Evolutionary conservation across 2,113 vertebrate genomes (phyloP).

Genomic region (Vulpes vulpes): DNA sequence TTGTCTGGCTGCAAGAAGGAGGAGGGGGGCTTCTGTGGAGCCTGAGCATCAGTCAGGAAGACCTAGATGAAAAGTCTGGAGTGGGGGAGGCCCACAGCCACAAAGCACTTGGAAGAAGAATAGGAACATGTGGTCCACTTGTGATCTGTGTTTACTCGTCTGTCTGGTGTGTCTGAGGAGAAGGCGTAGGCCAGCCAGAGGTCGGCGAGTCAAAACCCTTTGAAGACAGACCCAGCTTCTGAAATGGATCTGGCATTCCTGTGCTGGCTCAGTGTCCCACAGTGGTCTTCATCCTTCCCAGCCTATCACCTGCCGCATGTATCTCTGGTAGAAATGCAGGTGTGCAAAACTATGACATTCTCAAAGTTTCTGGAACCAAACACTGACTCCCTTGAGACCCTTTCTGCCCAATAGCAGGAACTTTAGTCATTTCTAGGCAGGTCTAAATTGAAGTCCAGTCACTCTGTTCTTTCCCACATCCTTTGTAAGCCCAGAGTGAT

Average conservation of each 20-base stretch:
- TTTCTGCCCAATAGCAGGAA: background rate
- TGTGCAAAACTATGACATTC: background rate
- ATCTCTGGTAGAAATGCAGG: background rate
- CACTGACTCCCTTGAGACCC: background rate
- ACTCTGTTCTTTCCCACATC: background rate
- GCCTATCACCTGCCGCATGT: conserved; percentile 16
- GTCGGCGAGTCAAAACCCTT: conserved; percentile 73
- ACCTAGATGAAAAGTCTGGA: conserved; percentile 17
- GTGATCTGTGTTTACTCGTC: conserved; percentile 79
- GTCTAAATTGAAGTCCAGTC: background rate
- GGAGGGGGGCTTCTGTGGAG: background rate
- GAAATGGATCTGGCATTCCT: conserved; percentile 54
- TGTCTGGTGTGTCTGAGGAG: conserved; percentile 74
- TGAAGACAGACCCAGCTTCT: conserved; percentile 80
- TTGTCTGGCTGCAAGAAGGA: background rate
- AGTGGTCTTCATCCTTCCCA: conserved; percentile 41
- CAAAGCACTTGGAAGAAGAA: conserved; percentile 73
- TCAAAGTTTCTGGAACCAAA: background rate
- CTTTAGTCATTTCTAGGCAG: background rate
- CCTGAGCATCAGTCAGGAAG: background rate
- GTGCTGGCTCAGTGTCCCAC: background rate
- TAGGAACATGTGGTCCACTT: conserved; percentile 68
- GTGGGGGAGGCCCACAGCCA: conserved; percentile 38
- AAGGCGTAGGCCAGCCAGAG: conserved; percentile 74
- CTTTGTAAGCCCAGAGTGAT: background rate